phyloP scores from a whole-genome alignment of 2,113 vertebrate genomes.

The Speoplatyrhinus poulsoni region DNA sequence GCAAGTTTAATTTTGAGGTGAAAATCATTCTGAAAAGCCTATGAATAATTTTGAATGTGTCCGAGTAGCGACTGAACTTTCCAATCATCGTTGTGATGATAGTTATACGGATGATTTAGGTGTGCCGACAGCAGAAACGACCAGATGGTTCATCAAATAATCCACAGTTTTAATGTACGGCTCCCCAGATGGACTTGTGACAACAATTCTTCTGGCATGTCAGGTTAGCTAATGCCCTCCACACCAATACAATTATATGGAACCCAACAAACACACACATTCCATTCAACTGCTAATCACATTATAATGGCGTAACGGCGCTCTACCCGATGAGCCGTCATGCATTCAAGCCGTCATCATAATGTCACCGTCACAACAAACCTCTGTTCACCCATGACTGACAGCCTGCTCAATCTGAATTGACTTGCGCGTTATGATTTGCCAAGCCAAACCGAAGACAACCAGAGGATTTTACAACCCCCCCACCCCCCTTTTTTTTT shows the following conservation, averaged over 20 bases:
- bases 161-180: too few species aligned
- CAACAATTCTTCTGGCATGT: too few species aligned
- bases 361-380: conserved; percentile 59
- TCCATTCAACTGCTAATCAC: conserved; percentile 47
- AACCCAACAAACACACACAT: neutral
- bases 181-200: too few species aligned
- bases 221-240: too few species aligned
- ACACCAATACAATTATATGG: neutral
- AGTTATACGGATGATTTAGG: too few species aligned
- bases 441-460: conserved; percentile 37
- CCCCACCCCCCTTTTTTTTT: neutral
- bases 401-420: conserved; percentile 58
- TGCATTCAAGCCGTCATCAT: conserved; percentile 35
- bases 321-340: conserved; percentile 52
- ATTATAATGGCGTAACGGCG: conserved; percentile 42
- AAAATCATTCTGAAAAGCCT: too few species aligned
- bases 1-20: too few species aligned
- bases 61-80: too few species aligned
- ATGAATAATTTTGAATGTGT: too few species aligned
- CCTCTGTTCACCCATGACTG: conserved; percentile 62
- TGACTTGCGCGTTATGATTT: conserved; percentile 60
- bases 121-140: too few species aligned
- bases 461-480: conserved; percentile 27
- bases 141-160: too few species aligned
- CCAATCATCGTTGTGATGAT: too few species aligned